These are phyloP conservation scores for Colletes collaris DNA, from an alignment of 2,888 invertebrate genomes.

Conservation along the genomic window DNA sequence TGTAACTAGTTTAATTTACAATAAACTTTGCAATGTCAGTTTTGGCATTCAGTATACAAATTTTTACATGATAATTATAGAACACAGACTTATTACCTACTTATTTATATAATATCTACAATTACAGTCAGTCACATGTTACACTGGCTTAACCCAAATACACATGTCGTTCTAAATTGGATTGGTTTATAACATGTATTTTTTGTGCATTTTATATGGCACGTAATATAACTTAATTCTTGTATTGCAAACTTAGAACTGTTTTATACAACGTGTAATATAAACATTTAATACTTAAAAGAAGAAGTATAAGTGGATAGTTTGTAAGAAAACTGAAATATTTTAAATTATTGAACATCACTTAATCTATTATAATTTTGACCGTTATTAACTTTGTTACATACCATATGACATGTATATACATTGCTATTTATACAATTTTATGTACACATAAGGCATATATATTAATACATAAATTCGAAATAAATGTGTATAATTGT, in stretches of 20 bases:
- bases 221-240: conserved; percentile 34
- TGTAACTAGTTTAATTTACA: conserved; percentile 59
- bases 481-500: conserved; percentile 14
- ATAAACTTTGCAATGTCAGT: conserved; percentile 53
- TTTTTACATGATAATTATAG: conserved; percentile 45
- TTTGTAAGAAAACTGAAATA: conserved; percentile 31
- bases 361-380: conserved; percentile 4
- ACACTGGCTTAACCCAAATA: conserved; percentile 30
- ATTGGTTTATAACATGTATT: conserved; percentile 40
- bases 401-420: conserved; percentile 52
- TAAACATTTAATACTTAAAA: conserved; percentile 31
- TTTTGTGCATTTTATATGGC: conserved; percentile 52
- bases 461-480: conserved; percentile 31
- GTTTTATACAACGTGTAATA: conserved; percentile 26
- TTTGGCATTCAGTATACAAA: conserved; percentile 59
- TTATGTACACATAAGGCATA: conserved; percentile 63
- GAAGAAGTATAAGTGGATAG: conserved; percentile 24
- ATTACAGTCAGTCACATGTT: conserved; percentile 31
- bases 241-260: conserved; percentile 17
- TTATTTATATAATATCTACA: conserved; percentile 60
- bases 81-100: conserved; percentile 51
- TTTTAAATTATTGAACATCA: conserved; percentile 12
- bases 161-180: conserved; percentile 32
- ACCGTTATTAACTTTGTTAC: conserved; percentile 37
- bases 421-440: conserved; percentile 60